These are phyloP conservation scores for Kryptolebias ocellatus DNA, from an alignment of 2,797 vertebrate species.

Conservation along the genomic window DNA sequence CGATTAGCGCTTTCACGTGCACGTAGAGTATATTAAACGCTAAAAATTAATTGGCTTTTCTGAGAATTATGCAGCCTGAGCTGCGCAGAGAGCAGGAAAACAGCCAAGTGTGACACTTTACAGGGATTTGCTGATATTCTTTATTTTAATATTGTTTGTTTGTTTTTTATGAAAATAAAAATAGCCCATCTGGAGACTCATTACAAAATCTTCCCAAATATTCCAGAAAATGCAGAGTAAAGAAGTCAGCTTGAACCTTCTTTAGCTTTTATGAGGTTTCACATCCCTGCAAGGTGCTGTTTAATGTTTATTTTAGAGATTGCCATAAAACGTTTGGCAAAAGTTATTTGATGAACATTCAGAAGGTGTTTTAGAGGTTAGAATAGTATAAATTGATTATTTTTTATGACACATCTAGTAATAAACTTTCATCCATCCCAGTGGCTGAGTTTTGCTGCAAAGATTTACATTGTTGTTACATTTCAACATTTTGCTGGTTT, in stretches of 20 bases:
- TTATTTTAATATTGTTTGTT: not conserved
- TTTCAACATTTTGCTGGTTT: too few species aligned
- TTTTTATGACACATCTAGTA: too few species aligned
- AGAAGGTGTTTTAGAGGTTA: too few species aligned
- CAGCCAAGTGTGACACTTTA: slow-evolving; percentile 49
- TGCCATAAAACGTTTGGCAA: too few species aligned
- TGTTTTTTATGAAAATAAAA: not conserved
- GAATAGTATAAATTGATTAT: too few species aligned
- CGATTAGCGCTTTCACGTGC: slow-evolving; percentile 13
- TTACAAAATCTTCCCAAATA: slow-evolving; percentile 27
- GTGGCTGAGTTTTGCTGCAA: too few species aligned
- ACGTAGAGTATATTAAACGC: slow-evolving; percentile 20
- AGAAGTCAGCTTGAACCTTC: slow-evolving; percentile 24
- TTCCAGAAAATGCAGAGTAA: slow-evolving; percentile 11
- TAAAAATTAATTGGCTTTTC: slow-evolving; percentile 36
- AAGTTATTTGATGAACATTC: too few species aligned
- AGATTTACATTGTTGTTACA: too few species aligned
- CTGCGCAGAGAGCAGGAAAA: slow-evolving; percentile 4
- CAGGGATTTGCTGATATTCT: slow-evolving; percentile 7
- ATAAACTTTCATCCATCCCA: too few species aligned
- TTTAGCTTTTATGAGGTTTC: not conserved
- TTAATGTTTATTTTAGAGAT: not conserved
- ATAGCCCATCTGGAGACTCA: not conserved
- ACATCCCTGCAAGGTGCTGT: slow-evolving; percentile 9
- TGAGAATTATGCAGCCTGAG: slow-evolving; percentile 36